Evolutionary conservation across 92 coral and sea anemone species (phyloP), one percentile per base, ranked within the genome.

Genomic region (Zoanthus sociatus): DNA sequence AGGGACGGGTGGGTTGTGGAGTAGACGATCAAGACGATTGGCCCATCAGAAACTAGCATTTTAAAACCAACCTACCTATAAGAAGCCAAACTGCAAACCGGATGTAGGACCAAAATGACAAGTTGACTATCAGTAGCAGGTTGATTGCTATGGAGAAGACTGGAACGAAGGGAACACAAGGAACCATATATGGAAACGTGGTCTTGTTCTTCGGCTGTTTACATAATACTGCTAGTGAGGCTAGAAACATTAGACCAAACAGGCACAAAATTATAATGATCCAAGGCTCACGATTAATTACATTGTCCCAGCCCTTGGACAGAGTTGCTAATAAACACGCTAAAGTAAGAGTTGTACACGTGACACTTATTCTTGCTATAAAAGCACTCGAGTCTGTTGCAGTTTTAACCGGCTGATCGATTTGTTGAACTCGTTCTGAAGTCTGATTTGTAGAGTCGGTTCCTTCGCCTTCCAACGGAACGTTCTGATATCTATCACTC

Each of bases 81-180:
- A 26, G 12, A 16, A 76, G 79, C 79, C 79, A 76, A 21, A 76
- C 64, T 9, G 61, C 79, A 10, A 76, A 76, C 37, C 79, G 79
- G 42, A 76, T 31, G 63, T 76, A 76, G 63, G 79, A 76, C 79
- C 79, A 76, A 76, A 76, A 76, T 14, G 79, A 76, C 31, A 76
- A 76, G 10, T 76, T 76, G 7, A 76, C 79, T 11, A 76, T 76
- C 16, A 76, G 9, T 32, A 76, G 6, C 8, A 76, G 79, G 61
- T 76, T 76, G 79, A 76, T 32, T 13, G 79, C 79, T 11, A 76
- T 76, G 63, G 64, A 50, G 64, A 76, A 30, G 42, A 76, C 79
- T 50, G 79, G 79, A 21, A 76, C 61, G 50, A 48, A 50, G 16
- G 79, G 79, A 6, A 76, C 79, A 50, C 79, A 76, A 5, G 79